A percentile compares a stretch with the other conserved stretches of the same genome.
phyloP scores from a whole-genome alignment of 2,113 vertebrate genomes.

The Rhizomys pruinosus region DNA sequence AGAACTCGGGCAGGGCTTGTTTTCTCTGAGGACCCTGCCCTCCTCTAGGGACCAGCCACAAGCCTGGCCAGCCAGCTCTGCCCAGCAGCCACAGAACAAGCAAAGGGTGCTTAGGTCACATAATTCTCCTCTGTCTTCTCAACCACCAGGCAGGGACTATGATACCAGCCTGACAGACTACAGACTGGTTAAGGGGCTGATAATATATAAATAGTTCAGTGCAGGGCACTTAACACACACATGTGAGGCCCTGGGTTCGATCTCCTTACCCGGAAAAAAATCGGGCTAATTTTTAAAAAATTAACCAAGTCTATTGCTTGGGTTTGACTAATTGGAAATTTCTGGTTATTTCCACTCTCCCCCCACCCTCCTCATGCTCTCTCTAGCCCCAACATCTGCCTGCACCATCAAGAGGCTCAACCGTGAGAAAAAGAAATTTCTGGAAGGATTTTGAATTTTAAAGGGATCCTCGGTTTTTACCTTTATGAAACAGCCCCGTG shows the following conservation, averaged over 20 bases:
- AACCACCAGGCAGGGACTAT: background rate
- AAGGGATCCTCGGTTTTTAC: background rate
- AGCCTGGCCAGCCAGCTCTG: background rate
- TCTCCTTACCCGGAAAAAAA: background rate
- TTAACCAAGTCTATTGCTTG: background rate
- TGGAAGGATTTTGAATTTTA: background rate
- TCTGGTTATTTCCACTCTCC: too few relatives aligned
- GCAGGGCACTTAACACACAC: background rate
- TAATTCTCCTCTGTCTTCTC: rapidly evolving
- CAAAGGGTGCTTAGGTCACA: too few relatives aligned
- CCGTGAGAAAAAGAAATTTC: background rate
- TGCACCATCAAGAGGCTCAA: background rate
- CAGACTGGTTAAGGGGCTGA: background rate
- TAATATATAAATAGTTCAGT: background rate
- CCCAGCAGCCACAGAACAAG: background rate
- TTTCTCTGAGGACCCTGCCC: background rate
- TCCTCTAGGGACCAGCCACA: background rate
- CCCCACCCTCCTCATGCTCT: too few relatives aligned
- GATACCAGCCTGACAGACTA: background rate
- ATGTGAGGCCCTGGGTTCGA: background rate
- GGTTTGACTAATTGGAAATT: background rate
- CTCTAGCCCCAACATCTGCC: too few relatives aligned
- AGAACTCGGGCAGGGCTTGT: background rate
- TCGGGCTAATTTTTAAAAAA: background rate
- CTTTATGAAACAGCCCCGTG: background rate